phyloP scores from a whole-genome alignment of 2,797 vertebrate genomes.

The Rhinella marina region DNA sequence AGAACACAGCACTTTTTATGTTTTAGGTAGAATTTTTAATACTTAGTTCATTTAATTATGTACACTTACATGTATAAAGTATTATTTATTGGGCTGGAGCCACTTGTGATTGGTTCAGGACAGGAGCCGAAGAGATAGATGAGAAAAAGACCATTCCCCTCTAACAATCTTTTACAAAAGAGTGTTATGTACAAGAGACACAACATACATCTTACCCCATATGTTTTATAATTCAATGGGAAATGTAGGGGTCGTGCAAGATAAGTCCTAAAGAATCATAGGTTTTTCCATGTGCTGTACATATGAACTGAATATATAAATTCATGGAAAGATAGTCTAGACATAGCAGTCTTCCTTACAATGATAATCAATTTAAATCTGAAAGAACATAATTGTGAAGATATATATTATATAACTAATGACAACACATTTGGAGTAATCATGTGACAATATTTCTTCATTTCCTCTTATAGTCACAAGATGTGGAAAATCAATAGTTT shows the following conservation, averaged over 20 bases:
- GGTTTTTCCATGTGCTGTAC: background rate
- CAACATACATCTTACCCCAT: background rate
- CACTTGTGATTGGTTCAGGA: no score
- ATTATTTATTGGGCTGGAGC: background rate
- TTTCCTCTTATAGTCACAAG: constrained; percentile 18
- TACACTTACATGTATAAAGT: no score
- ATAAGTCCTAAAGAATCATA: background rate
- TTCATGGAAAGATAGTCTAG: background rate
- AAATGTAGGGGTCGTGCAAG: background rate
- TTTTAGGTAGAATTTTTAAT: no score
- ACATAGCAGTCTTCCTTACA: background rate
- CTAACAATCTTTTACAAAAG: background rate
- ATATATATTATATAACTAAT: constrained; percentile 22
- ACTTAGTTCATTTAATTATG: no score
- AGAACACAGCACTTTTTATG: no score
- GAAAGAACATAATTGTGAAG: background rate
- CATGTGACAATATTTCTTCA: constrained; percentile 12
- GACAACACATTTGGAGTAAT: constrained; percentile 9
- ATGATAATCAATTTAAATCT: background rate
- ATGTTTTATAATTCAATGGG: background rate
- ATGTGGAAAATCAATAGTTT: constrained; percentile 45
- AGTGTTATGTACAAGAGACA: background rate
- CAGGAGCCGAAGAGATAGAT: background rate
- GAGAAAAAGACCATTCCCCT: background rate
- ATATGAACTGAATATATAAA: background rate